Percentiles rank a stretch among this genome's conserved stretches.
Evolutionary conservation across 2,797 vertebrate species (phyloP).

Genomic region (Knipowitschia caucasica): DNA sequence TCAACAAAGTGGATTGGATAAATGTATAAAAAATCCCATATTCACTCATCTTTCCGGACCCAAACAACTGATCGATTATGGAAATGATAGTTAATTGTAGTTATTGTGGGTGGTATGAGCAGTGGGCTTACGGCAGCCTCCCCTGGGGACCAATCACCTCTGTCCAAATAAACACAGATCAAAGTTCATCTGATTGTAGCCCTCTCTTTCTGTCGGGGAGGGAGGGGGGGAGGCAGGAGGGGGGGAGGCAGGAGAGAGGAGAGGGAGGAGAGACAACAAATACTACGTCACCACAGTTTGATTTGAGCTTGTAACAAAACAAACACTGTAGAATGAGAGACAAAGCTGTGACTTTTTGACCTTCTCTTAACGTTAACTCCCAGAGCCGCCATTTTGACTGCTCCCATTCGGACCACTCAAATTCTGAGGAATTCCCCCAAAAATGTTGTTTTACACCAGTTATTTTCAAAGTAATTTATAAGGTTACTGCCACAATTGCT

Average conservation of each 20-base stretch:
- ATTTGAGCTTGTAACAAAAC: conserved; percentile 89
- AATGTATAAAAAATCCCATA: no score
- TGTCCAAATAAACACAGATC: conserved; percentile 83
- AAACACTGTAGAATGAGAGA: conserved; percentile 77
- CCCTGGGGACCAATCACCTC: conserved; percentile 74
- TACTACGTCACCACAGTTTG: conserved; percentile 83
- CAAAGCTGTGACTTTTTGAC: no score
- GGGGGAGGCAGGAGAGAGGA: conserved; percentile 78
- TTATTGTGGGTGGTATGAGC: conserved; percentile 30
- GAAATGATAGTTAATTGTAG: conserved; percentile 6
- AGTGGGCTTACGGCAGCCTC: conserved; percentile 58
- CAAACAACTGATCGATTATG: no score
- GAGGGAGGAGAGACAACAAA: conserved; percentile 82
- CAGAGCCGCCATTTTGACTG: no score
- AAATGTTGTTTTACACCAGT: no score
- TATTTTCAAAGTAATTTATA: no score
- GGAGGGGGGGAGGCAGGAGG: conserved; percentile 55
- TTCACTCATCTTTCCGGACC: no score
- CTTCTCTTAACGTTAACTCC: no score
- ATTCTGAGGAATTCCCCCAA: no score
- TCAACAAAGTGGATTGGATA: no score
- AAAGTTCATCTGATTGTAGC: conserved; percentile 87
- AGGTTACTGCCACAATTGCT: no score
- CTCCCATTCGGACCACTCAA: no score
- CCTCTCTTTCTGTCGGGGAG: conserved; percentile 78